Evolutionary conservation across 92 coral and sea anemone genomes (phyloP).

Genomic region (Siderastrea siderea): DNA sequence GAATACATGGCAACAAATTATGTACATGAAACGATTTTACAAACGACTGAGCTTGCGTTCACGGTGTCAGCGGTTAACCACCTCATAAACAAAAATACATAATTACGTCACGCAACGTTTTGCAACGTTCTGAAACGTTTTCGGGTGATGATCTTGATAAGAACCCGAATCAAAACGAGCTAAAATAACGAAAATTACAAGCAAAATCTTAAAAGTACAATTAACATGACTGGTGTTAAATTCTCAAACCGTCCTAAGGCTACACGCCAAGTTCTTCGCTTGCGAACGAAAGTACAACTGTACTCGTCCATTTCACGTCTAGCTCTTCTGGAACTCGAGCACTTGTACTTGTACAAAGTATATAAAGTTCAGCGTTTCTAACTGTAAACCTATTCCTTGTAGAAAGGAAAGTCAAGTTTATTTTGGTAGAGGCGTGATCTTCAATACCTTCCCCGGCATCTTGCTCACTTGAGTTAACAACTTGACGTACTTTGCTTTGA

Average conservation of each 20-base stretch:
- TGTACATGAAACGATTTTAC: neutral
- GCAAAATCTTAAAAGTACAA: neutral
- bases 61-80: conserved; percentile 69
- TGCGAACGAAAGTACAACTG: neutral
- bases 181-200: neutral
- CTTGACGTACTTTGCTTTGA: conserved; percentile 24
- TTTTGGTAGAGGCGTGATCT: conserved; percentile 7
- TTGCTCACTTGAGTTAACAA: neutral
- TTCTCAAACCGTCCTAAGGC: neutral
- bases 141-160: neutral
- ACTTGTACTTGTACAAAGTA: conserved; percentile 49
- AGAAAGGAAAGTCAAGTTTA: neutral
- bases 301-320: neutral
- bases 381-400: neutral
- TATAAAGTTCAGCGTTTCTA: conserved; percentile 5
- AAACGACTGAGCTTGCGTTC: neutral
- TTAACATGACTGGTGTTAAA: neutral
- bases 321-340: neutral
- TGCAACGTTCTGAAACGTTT: conserved; percentile 43
- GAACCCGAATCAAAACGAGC: neutral
- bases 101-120: conserved; percentile 62
- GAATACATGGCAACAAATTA: neutral
- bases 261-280: conserved; percentile 4
- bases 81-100: conserved; percentile 41
- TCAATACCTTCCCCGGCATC: conserved; percentile 16